Base-by-base conservation (phyloP, 2,797 vertebrate genomes). In the Xenopus petersii region DNA sequence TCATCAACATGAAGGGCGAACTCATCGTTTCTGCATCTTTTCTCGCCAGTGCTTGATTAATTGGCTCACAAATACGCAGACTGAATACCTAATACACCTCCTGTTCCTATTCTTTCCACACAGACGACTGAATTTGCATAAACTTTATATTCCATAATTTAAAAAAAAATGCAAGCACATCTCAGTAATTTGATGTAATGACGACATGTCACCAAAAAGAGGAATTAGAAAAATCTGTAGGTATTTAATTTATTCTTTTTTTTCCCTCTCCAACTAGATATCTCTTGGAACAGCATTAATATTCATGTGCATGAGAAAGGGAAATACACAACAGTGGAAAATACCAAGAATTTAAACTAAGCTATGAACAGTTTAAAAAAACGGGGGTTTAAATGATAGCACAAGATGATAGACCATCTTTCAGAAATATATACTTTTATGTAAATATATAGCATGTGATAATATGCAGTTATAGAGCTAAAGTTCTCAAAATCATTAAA, bases 1-100 rank as follows among this genome's bases (percentile, higher is more conserved):
- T 96, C 95, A 98, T 98, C 96, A 98, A 95, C 93, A 94, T 97
- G 96, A 98, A 98, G 96, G 96, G 95, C 95, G 93, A 96, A 95
- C 94, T 94, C 96, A 96, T 97, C 95, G 93, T 94, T 94, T 95
- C 93, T 94, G 94, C 95, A 94, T 95, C 95, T 95, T 93, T 94
- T 91, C 94, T 95, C 94, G 92, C 93, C 92, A 88, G 90, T 80
- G 92, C 94, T 95, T 96, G 95, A 97, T 98, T 98, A 98, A 98
- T 98, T 98, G 96, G 96, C 95, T 95, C 94, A 89, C 92, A 88
- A 93, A 91, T 89, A 96, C 87, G 93, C 93, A 81, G 76, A 81
- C 82, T 82, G 96, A 96, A 97, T 98, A 92, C 93, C 88, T 96
- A 97, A 97, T 97, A 93, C 82, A 64, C 81, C 88, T 85, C 86